Conservation (phyloP, 2,888 invertebrate species). For the Diaperis boleti region DNA sequence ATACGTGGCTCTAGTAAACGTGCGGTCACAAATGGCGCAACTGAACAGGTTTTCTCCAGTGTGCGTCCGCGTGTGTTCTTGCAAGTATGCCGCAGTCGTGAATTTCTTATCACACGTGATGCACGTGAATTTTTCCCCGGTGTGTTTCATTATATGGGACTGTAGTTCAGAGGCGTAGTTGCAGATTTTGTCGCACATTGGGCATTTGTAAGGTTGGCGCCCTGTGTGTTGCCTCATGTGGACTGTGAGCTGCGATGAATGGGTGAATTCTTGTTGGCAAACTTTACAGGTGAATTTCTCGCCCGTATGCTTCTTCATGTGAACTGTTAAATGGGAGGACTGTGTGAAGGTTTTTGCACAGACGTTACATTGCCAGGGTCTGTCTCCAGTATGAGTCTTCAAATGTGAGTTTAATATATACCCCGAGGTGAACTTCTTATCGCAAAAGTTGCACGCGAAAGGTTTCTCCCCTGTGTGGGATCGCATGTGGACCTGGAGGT, state of each 20-base stretch:
- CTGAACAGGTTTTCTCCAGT: constrained; percentile 42
- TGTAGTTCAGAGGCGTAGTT: constrained; percentile 57
- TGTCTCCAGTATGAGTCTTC: constrained; percentile 72
- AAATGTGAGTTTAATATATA: constrained; percentile 69
- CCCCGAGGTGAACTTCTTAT: constrained; percentile 41
- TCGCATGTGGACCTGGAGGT: constrained; percentile 66
- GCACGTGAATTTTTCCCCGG: constrained; percentile 58
- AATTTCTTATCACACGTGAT: constrained; percentile 51
- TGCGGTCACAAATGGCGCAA: constrained; percentile 37
- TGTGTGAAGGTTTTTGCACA: constrained; percentile 72
- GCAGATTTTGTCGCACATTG: constrained; percentile 58
- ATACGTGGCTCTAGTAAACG: constrained; percentile 38
- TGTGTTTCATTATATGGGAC: constrained; percentile 58
- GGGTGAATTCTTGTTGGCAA: constrained; percentile 58
- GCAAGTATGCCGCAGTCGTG: constrained; percentile 53
- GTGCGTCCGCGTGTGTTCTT: constrained; percentile 44
- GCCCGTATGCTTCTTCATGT: constrained; percentile 70
- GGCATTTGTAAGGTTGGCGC: constrained; percentile 59
- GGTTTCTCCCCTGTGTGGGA: constrained; percentile 57
- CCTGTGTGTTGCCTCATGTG: constrained; percentile 62
- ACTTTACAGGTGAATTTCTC: constrained; percentile 62
- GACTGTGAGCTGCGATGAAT: constrained; percentile 59
- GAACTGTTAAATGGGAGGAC: constrained; percentile 69
- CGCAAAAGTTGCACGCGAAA: constrained; percentile 68
- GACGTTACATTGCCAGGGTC: constrained; percentile 67